Base-by-base conservation (phyloP, 2,888 invertebrate genomes). In the Aethes cnicana region DNA sequence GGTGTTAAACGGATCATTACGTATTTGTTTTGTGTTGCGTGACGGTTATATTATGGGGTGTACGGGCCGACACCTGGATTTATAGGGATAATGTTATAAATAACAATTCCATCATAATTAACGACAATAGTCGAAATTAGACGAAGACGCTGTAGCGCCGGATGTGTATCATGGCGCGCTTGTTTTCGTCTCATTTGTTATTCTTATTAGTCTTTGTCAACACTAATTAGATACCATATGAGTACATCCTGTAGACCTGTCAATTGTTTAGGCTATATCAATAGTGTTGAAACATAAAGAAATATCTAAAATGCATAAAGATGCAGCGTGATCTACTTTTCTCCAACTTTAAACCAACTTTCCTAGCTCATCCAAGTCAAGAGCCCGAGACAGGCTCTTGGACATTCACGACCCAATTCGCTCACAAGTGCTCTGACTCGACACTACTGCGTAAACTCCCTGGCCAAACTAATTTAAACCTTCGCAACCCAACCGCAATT, bases 381-480 rank as follows among this genome's bases (percentile, higher is more conserved):
- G 18, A 12, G 8, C 28, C 6, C 26, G 16, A 20, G 35, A 28
- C 20, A 47, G 52, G 47, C 59, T 56, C 64, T 64, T 60, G 61
- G 74, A 61, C 66, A 68, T 64, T 66, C 64, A 57, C 71, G 79
- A 77, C 81, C 81, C 69, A 72, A 69, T 76, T 82, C 58, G 44
- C 53, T 52, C 42, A 52, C 49, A 42, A 56, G 43, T 53, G 39
- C 46, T 56, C 62, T 65, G 55, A 58, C 61, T 52, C 26, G 44
- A 52, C 58, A 42, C 48, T 54, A 52, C 56, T 52, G 55, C 25
- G 44, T 44, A 17, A 39, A 57, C 39, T 35, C 9, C 44, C 55
- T 50, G 46, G 21, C 23, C 65, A 63, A 55, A 57, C 50, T 25
- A 42, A 33, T 36, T 32, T 26, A 39, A 25, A 12, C 23, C 25